Evolutionary conservation across 1,140 invertebrate genomes (phyloP).

Genomic region (Panulirus ornatus): DNA sequence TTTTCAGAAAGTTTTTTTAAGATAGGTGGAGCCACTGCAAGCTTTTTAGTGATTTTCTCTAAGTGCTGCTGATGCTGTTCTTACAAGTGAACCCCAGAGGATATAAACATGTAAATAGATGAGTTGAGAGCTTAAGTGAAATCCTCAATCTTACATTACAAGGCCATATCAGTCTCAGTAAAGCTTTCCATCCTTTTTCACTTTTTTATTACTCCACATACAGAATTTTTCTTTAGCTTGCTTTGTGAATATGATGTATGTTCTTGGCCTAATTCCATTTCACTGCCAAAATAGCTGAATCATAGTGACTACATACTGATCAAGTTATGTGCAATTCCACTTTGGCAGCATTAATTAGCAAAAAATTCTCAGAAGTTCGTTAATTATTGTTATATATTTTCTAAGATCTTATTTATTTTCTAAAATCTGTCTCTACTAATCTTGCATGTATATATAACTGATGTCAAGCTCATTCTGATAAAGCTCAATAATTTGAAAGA

Average conservation of each 20-base stretch:
- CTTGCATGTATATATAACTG: slow-evolving; percentile 44
- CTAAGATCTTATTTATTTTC: slow-evolving; percentile 21
- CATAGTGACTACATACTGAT: slow-evolving; percentile 6
- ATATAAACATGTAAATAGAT: too few species aligned
- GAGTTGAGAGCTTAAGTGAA: too few species aligned
- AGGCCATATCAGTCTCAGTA: background rate
- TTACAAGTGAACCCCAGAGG: too few species aligned
- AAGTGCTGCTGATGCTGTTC: too few species aligned
- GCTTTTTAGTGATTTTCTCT: too few species aligned
- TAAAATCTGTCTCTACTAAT: slow-evolving; percentile 27
- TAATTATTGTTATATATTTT: slow-evolving; percentile 32
- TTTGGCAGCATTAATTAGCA: slow-evolving; percentile 37
- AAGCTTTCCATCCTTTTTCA: background rate
- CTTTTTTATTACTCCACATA: background rate
- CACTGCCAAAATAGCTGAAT: slow-evolving; percentile 47
- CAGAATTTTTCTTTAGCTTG: background rate
- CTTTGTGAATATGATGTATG: slow-evolving; percentile 22
- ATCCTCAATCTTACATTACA: too few species aligned
- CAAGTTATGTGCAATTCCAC: slow-evolving; percentile 56
- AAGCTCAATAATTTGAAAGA: slow-evolving; percentile 47
- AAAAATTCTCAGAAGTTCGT: background rate
- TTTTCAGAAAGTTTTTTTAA: too few species aligned
- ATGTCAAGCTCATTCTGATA: slow-evolving; percentile 24
- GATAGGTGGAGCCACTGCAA: too few species aligned
- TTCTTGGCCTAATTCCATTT: slow-evolving; percentile 42